phyloP scores from a whole-genome alignment of 1,140 invertebrate genomes.

The Stenopsyche tienmushanensis region DNA sequence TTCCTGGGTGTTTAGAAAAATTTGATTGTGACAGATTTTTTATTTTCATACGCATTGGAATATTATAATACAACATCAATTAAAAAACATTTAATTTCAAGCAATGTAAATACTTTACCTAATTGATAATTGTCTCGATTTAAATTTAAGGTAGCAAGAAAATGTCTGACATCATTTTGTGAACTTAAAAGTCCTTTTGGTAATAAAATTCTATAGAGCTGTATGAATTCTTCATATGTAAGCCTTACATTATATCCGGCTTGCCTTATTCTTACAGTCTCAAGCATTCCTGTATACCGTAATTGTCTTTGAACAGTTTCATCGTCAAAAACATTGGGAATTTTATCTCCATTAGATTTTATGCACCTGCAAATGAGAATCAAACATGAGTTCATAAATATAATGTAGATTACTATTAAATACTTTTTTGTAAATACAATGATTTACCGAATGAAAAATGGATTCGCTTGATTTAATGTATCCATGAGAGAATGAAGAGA shows the following conservation, averaged over 20 bases:
- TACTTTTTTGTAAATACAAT: background rate
- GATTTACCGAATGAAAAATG: constrained; percentile 84
- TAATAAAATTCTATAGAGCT: constrained; percentile 85
- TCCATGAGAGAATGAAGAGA: constrained; percentile 90
- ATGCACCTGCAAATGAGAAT: constrained; percentile 66
- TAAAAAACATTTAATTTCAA: too few relatives aligned
- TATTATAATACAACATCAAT: too few relatives aligned
- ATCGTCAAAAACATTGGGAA: constrained; percentile 90
- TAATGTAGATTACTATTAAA: background rate
- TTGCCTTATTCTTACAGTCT: constrained; percentile 92
- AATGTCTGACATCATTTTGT: constrained; percentile 76
- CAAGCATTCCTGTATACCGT: constrained; percentile 94
- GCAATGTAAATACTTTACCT: too few relatives aligned
- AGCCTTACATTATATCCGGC: constrained; percentile 93
- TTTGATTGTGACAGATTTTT: too few relatives aligned
- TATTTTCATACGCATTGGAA: too few relatives aligned
- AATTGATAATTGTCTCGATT: constrained; percentile 91
- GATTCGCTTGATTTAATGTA: constrained; percentile 91
- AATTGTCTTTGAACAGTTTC: constrained; percentile 88
- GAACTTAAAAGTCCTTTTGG: constrained; percentile 83
- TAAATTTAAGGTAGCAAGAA: constrained; percentile 76
- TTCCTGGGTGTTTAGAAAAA: too few relatives aligned
- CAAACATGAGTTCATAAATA: background rate
- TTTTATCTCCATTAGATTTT: constrained; percentile 91
- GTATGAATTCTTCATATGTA: constrained; percentile 92